These are phyloP conservation scores for Gisinianus flammeolus DNA, from an alignment of 2,888 invertebrate genomes.

Conservation along the genomic window DNA sequence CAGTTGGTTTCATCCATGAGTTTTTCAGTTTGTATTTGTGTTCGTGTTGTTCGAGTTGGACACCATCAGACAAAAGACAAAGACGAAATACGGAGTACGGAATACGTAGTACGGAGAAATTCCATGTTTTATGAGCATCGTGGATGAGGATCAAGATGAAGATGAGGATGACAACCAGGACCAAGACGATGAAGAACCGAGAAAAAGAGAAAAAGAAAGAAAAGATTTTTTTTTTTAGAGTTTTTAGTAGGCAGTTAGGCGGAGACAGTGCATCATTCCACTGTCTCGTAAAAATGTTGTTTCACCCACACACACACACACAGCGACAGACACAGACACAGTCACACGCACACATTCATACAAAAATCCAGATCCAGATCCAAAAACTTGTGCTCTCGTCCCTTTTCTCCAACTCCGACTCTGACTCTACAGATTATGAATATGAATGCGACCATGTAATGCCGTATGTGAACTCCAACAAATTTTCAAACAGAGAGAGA, in stretches of 20 bases:
- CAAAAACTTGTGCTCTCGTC: neutral
- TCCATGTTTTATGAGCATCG: slow-evolving; percentile 4
- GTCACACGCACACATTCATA: neutral
- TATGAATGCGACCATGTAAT: slow-evolving; percentile 44
- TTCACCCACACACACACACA: slow-evolving; percentile 19
- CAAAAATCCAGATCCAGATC: slow-evolving; percentile 1
- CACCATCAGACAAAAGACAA: neutral
- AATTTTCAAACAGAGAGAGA: slow-evolving; percentile 22
- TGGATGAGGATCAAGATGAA: neutral
- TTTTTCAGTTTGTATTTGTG: too few species aligned
- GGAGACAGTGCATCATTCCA: slow-evolving; percentile 43
- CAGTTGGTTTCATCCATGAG: neutral
- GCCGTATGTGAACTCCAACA: slow-evolving; percentile 41
- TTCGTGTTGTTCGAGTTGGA: neutral
- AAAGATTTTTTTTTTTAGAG: slow-evolving; percentile 24
- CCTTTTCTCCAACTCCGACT: slow-evolving; percentile 8
- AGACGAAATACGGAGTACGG: neutral
- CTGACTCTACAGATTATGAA: neutral
- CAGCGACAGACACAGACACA: neutral
- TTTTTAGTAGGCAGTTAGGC: slow-evolving; percentile 31
- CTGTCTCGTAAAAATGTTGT: slow-evolving; percentile 46
- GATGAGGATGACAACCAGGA: too few species aligned
- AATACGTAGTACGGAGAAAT: neutral
- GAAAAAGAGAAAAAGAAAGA: slow-evolving; percentile 19
- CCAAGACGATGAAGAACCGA: neutral